Conservation (phyloP, 2,888 invertebrate genomes). For the Dorcus hopei region DNA sequence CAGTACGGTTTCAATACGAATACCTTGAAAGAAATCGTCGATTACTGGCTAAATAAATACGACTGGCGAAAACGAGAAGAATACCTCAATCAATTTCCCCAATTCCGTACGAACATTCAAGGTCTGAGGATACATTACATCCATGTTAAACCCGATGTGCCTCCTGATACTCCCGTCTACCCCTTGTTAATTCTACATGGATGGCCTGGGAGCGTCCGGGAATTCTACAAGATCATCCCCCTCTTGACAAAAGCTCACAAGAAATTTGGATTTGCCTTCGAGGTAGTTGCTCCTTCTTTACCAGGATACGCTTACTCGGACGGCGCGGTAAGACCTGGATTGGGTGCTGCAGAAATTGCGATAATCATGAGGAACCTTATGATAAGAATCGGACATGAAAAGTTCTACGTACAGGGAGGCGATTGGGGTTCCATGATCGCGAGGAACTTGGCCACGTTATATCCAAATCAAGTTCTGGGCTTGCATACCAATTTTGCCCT, state of each 20-base stretch:
- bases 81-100: slow-evolving; percentile 62
- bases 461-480: slow-evolving; percentile 57
- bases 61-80: slow-evolving; percentile 63
- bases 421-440: slow-evolving; percentile 77
- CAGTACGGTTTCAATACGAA: slow-evolving; percentile 78
- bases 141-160: slow-evolving; percentile 53
- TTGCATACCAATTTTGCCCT: slow-evolving; percentile 63
- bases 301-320: slow-evolving; percentile 56
- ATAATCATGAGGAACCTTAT: slow-evolving; percentile 65
- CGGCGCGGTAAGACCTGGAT: slow-evolving; percentile 60
- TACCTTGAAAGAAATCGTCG: slow-evolving; percentile 63
- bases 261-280: slow-evolving; percentile 61
- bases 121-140: slow-evolving; percentile 63
- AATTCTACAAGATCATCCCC: slow-evolving; percentile 76
- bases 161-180: slow-evolving; percentile 45
- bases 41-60: slow-evolving; percentile 73
- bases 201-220: slow-evolving; percentile 85
- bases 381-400: slow-evolving; percentile 63
- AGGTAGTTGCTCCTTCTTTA: slow-evolving; percentile 58
- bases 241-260: slow-evolving; percentile 54
- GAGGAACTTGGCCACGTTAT: slow-evolving; percentile 59
- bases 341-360: slow-evolving; percentile 57
- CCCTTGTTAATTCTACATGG: slow-evolving; percentile 77
- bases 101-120: slow-evolving; percentile 68
- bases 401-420: slow-evolving; percentile 73